Percentiles rank a stretch among this genome's conserved stretches.
Evolutionary conservation across 2,888 invertebrate genomes (phyloP).

Genomic region (Bimastos eiseni): DNA sequence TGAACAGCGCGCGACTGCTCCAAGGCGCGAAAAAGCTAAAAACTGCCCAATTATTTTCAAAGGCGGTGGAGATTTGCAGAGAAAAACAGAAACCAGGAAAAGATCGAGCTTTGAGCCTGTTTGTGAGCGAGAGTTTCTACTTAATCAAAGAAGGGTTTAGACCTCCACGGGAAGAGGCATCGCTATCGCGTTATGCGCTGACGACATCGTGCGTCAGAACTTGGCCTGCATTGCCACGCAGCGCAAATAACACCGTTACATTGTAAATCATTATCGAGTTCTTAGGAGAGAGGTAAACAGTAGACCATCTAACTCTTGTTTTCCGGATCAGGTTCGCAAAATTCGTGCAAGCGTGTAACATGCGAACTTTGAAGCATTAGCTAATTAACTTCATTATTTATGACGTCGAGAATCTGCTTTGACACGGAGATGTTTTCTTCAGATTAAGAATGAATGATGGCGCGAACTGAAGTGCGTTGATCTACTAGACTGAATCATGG

Average conservation of each 20-base stretch:
- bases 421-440: neutral
- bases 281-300: neutral
- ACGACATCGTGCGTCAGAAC: neutral
- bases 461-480: neutral
- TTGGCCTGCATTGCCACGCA: neutral
- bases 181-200: neutral
- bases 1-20: neutral
- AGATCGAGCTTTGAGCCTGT: neutral
- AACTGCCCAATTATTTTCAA: neutral
- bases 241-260: neutral
- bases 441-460: neutral
- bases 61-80: neutral
- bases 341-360: neutral
- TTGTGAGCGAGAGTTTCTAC: neutral
- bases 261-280: neutral
- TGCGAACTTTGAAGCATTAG: neutral
- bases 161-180: neutral
- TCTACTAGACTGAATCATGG: neutral
- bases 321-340: neutral
- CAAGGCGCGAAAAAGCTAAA: neutral
- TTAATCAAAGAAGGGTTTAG: neutral
- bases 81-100: neutral
- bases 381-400: neutral
- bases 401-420: neutral
- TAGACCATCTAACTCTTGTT: too few species aligned